Evolutionary conservation across 2,888 invertebrate genomes (phyloP), one percentile per base, ranked within the genome.

Genomic region (Troides oblongomaculatus): DNA sequence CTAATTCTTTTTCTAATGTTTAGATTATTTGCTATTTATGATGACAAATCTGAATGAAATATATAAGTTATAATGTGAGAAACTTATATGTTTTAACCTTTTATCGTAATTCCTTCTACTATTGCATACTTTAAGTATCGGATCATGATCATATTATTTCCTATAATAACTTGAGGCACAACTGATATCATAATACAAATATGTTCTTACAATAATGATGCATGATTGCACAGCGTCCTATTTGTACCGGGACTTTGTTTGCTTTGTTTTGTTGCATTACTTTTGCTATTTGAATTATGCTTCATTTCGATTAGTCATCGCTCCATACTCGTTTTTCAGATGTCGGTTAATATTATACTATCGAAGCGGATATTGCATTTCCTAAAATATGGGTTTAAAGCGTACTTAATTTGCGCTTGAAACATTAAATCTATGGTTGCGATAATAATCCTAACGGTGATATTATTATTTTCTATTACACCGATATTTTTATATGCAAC

Each of bases 141-240:
- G 85, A 84, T 87, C 86, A 87, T 83, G 84, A 82, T 58, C 10
- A 17, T n/a, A 30, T 7, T 18, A 46, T 62, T 67, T 43, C 39
- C 62, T 7, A 21, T 43, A n/a, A 58, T 46, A 57, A 10, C 4
- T 53, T 17, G 8, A 30, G 50, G 39, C 36, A 17, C 2, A 43
- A 39, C 46, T 66, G 62, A 68, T 39, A 63, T 68, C 36, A 68
- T 23, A 63, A 57, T n/a, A 46, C 59, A 63, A 56, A 58, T 43
- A 68, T 63, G 58, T 62, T 62, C 21, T 58, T 12, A 30, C 18
- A 23, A 43, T 43, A 56, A 62, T 30, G 43, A 62, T 57, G 62
- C 25, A 14, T 62, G 62, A 62, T 61, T 62, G 25, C 12, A n/a
- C 62, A 62, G 57, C 62, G 43, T 43, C 56, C 62, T 67, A 57